Evolutionary conservation across 2,888 invertebrate genomes (phyloP).

Genomic region (Pachydiplax longipennis): DNA sequence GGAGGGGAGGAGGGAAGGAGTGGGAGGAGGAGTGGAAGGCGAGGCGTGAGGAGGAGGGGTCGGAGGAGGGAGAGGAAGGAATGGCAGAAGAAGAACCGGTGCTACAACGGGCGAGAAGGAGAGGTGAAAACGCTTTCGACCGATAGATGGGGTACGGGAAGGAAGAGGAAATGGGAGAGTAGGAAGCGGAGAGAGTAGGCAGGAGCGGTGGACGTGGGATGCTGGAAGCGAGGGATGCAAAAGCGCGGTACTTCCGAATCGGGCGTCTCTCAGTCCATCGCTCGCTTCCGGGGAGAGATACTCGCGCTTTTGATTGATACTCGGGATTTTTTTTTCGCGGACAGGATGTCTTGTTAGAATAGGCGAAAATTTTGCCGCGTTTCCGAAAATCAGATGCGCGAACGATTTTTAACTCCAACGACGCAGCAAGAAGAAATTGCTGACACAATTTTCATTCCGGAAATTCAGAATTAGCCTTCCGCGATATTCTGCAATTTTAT

Average conservation of each 20-base stretch:
- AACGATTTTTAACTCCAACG: neutral
- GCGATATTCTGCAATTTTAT: neutral
- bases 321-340: neutral
- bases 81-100: constrained; percentile 18
- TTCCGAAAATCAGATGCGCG: neutral
- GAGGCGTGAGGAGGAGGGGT: neutral
- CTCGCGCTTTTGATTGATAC: neutral
- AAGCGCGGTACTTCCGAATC: neutral
- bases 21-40: neutral
- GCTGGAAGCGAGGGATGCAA: neutral
- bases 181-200: neutral
- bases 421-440: neutral
- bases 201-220: neutral
- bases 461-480: too few species aligned
- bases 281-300: neutral
- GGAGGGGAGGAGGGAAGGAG: neutral
- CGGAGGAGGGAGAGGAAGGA: neutral
- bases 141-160: neutral
- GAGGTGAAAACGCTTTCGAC: constrained; percentile 3
- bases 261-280: neutral
- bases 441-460: neutral
- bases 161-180: neutral
- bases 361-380: neutral
- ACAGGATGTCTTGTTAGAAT: neutral
- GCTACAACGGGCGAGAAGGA: neutral